These are phyloP conservation scores for Archegozetes longisetosus DNA, from an alignment of 1,140 invertebrate species.

Conservation along the genomic window DNA sequence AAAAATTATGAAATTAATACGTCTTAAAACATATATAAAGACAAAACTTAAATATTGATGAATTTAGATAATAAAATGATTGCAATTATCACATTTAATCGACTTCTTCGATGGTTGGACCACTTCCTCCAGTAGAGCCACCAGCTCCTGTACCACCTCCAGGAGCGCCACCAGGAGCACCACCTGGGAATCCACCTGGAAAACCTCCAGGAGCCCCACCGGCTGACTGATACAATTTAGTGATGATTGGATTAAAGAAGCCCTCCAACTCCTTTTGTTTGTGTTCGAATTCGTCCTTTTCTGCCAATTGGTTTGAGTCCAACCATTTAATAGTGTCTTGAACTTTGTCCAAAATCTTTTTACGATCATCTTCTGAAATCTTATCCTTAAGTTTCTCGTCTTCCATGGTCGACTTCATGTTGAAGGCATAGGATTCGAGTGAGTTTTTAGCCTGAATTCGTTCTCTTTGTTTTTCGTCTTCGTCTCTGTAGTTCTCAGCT, in stretches of 20 bases:
- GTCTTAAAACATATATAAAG: too few species aligned
- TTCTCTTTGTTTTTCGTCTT: conserved; percentile 74
- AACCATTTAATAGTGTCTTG: conserved; percentile 87
- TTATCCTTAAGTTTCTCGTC: conserved; percentile 41
- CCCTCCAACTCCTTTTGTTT: conserved; percentile 49
- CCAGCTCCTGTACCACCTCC: not conserved
- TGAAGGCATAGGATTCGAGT: conserved; percentile 43
- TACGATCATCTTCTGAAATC: conserved; percentile 66
- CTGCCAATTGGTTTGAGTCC: conserved; percentile 65
- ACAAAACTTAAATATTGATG: too few species aligned
- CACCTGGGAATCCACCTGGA: conserved; percentile 19
- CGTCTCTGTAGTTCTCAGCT: conserved; percentile 79
- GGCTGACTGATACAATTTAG: conserved; percentile 32
- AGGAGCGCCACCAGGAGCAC: conserved; percentile 17
- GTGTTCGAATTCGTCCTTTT: conserved; percentile 85
- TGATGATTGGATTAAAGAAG: conserved; percentile 34
- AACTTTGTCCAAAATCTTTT: conserved; percentile 71
- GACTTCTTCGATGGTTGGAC: conserved; percentile 40
- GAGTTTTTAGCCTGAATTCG: conserved; percentile 47
- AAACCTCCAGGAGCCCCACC: conserved; percentile 26
- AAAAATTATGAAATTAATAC: too few species aligned
- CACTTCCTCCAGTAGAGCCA: conserved; percentile 21
- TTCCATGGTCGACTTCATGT: conserved; percentile 49
- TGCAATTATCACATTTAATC: too few species aligned
- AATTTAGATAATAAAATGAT: too few species aligned